These are phyloP conservation scores for Galeruca laticollis DNA, from an alignment of 2,888 invertebrate species.

Conservation along the genomic window DNA sequence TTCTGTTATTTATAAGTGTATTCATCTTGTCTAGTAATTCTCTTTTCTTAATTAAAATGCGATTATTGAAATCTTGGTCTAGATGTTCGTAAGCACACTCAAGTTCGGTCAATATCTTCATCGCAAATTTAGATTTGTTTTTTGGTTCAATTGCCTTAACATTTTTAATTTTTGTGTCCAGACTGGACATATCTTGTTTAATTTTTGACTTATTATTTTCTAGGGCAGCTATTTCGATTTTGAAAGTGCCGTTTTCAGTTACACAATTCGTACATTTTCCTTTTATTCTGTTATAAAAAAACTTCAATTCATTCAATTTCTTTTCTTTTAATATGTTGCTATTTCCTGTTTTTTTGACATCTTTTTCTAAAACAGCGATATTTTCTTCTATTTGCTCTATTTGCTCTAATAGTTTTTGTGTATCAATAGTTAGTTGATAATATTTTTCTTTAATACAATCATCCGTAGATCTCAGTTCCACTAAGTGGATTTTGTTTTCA, in stretches of 20 bases:
- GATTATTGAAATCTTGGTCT: background rate
- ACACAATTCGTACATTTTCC: background rate
- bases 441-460: background rate
- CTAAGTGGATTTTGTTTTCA: background rate
- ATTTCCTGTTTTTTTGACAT: background rate
- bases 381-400: conserved; percentile 7
- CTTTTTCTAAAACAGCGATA: background rate
- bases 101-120: background rate
- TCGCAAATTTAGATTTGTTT: background rate
- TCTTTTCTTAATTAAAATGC: background rate
- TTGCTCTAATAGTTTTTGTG: background rate
- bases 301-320: background rate
- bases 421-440: background rate
- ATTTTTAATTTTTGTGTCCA: background rate
- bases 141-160: background rate
- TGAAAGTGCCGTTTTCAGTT: background rate
- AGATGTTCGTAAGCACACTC: background rate
- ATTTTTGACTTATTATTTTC: background rate
- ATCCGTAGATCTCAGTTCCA: background rate
- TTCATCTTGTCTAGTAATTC: conserved; percentile 1
- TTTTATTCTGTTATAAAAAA: background rate
- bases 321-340: background rate
- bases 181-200: background rate
- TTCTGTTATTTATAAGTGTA: background rate
- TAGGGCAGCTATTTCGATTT: background rate